These are phyloP conservation scores for Hyles lineata DNA, from an alignment of 2,888 invertebrate genomes.

Conservation along the genomic window DNA sequence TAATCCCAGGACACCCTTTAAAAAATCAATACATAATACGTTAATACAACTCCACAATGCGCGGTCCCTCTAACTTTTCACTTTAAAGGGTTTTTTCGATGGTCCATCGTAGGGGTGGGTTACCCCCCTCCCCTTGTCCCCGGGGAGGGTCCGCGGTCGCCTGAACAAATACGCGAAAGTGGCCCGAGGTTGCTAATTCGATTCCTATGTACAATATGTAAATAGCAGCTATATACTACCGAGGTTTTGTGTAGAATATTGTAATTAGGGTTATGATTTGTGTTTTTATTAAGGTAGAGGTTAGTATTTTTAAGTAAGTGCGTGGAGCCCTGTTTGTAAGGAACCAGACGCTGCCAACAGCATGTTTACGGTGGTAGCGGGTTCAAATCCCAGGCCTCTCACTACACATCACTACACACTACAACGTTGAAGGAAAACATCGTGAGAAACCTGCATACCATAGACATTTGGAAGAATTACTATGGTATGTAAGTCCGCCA, in stretches of 20 bases:
- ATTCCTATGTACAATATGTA: slow-evolving; percentile 46
- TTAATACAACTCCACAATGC: not conserved
- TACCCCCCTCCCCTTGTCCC: slow-evolving; percentile 34
- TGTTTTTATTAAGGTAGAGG: not conserved
- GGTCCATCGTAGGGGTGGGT: slow-evolving; percentile 38
- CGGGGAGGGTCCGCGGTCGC: slow-evolving; percentile 51
- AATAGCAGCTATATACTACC: slow-evolving; percentile 14
- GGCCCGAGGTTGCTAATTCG: slow-evolving; percentile 62
- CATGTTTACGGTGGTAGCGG: too few species aligned
- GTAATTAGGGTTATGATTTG: not conserved
- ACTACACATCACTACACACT: too few species aligned
- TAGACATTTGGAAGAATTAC: too few species aligned
- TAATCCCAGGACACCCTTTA: not conserved
- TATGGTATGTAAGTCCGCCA: too few species aligned
- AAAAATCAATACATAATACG: slow-evolving; percentile 14
- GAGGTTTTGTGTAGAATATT: not conserved
- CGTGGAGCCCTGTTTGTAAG: too few species aligned
- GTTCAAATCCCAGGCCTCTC: too few species aligned
- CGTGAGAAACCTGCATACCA: too few species aligned
- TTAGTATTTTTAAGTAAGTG: not conserved
- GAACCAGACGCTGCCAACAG: too few species aligned
- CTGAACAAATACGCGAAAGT: slow-evolving; percentile 64
- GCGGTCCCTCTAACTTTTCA: slow-evolving; percentile 64
- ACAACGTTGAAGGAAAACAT: too few species aligned
- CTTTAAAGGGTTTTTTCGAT: slow-evolving; percentile 73